Percentiles rank a stretch among this genome's conserved stretches.
Conservation (phyloP, 2,113 vertebrate genomes). For the Melanostigma gelatinosum region DNA sequence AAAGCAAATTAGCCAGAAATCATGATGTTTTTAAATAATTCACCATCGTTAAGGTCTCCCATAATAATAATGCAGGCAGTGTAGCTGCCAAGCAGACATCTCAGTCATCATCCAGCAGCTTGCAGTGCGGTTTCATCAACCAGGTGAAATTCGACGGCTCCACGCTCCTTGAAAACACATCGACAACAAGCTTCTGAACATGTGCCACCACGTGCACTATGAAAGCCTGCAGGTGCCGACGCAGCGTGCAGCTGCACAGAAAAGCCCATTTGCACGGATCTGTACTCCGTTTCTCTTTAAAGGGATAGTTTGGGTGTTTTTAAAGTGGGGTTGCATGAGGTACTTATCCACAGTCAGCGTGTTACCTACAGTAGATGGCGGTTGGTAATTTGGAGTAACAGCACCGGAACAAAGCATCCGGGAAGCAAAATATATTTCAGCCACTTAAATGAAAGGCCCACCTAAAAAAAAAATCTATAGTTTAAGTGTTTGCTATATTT, state of each 20-base stretch:
- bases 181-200: constrained; percentile 25
- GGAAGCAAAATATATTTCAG: too few relatives aligned
- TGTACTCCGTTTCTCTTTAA: not conserved
- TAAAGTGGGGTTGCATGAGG: too few relatives aligned
- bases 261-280: not conserved
- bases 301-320: not conserved
- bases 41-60: constrained; percentile 59
- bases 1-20: constrained; percentile 2
- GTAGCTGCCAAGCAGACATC: constrained; percentile 39
- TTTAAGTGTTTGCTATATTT: not conserved
- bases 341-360: not conserved
- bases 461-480: not conserved
- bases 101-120: constrained; percentile 36
- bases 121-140: constrained; percentile 40
- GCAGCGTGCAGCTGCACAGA: constrained; percentile 8
- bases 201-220: not conserved
- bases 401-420: too few relatives aligned
- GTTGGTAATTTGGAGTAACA: too few relatives aligned
- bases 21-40: constrained; percentile 42
- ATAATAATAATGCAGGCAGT: constrained; percentile 56
- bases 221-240: constrained; percentile 16
- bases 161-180: constrained; percentile 11
- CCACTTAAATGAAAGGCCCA: not conserved
- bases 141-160: constrained; percentile 30
- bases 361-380: too few relatives aligned